Base-by-base conservation (phyloP, 2,113 vertebrate species). In the Atractosteus spatula region DNA sequence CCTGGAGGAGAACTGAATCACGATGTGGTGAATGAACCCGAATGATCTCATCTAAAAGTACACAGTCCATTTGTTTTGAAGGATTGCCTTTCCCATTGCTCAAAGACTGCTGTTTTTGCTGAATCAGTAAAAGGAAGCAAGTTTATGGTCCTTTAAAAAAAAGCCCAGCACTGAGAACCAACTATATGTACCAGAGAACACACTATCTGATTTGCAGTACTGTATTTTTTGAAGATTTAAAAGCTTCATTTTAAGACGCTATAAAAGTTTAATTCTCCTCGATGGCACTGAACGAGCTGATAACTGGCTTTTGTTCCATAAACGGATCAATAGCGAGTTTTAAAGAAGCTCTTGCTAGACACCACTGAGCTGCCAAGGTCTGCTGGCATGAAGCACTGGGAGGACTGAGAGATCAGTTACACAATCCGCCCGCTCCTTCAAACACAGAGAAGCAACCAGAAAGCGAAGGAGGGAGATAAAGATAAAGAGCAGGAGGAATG, bases 201-300 rank as follows among this genome's bases (percentile, higher is more conserved):
- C 29, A 29, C 29, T 29, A 29, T 29, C 2, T 29, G 1, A 29
- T 29, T 29, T 29, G 29, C 29, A 29, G 29, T 29, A 29, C 29
- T 29, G 29, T 29, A 29, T 29, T 29, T 29, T 29, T 29, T 29
- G 29, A 29, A 29, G 29, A 29, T 29, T 29, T 63, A 41, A 41
- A 41, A 69, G 61, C 55, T 29, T 47, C 55, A 76, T 44, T 74
- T 65, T 57, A 11, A 65, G 47, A 74, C 29, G 29, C 68, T 62
- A 74, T 80, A 69, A 78, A 80, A 77, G 63, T 73, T 80, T 78
- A 80, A 80, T 76, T 41, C 12, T 63, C 62, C 29, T 62, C 62
- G 11, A 12, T 65, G 76, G 66, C 68, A 62, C 41, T 42, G 71
- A 66, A 80, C 66, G 64, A 62, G 66, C 68, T 6, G 12, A 68